Percentiles rank a stretch among this genome's conserved stretches.
These are phyloP conservation scores for Chrysopilus asiliformis DNA, from an alignment of 2,888 invertebrate genomes.

Conservation along the genomic window DNA sequence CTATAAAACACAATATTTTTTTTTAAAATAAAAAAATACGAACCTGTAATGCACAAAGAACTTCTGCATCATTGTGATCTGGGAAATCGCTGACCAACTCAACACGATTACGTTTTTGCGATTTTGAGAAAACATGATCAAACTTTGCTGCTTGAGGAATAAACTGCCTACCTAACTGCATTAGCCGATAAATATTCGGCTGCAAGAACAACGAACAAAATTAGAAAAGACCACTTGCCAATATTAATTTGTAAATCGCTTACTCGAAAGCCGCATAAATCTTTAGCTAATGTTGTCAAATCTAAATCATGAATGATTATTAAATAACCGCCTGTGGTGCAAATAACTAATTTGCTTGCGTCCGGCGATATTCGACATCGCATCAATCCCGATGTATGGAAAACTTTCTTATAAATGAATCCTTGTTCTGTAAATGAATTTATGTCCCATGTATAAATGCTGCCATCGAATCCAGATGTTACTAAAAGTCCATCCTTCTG, in stretches of 20 bases:
- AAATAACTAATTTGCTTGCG: conserved; percentile 75
- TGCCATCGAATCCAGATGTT: conserved; percentile 86
- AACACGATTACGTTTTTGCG: conserved; percentile 64
- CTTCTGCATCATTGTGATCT: conserved; percentile 70
- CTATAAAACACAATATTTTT: too few relatives aligned
- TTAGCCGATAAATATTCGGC: conserved; percentile 79
- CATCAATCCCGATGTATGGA: conserved; percentile 58
- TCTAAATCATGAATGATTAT: conserved; percentile 82
- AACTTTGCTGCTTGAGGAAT: conserved; percentile 68
- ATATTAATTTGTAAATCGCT: conserved; percentile 13
- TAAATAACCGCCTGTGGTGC: conserved; percentile 80
- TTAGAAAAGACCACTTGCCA: too few relatives aligned
- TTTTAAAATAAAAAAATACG: too few relatives aligned
- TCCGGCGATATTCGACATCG: conserved; percentile 78
- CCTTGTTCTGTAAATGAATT: conserved; percentile 71
- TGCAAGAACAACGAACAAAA: conserved; percentile 40
- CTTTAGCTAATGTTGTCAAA: conserved; percentile 60
- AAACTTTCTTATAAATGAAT: conserved; percentile 65
- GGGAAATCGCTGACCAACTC: conserved; percentile 90
- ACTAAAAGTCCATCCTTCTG: conserved; percentile 69
- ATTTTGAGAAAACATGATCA: conserved; percentile 65
- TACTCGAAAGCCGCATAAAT: conserved; percentile 75
- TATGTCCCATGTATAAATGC: conserved; percentile 89
- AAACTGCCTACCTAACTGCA: conserved; percentile 73
- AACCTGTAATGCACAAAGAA: conserved; percentile 74